phyloP scores from a whole-genome alignment of 2,888 invertebrate genomes.

The Drosophila testacea region DNA sequence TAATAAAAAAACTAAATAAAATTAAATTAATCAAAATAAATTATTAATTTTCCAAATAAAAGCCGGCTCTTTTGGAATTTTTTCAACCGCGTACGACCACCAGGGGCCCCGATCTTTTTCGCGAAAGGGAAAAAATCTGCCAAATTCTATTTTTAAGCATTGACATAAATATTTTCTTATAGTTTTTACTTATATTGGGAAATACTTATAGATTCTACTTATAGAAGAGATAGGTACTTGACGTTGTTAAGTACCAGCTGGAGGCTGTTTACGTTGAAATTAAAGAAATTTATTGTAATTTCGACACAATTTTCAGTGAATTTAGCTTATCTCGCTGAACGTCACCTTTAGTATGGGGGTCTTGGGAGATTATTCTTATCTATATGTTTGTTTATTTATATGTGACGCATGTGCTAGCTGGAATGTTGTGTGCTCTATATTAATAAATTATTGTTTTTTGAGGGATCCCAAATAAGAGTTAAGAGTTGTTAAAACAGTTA shows the following conservation, averaged over 20 bases:
- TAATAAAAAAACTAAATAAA: too few relatives aligned
- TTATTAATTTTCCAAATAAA: too few relatives aligned
- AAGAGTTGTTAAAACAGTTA: too few relatives aligned
- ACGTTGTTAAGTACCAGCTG: slow-evolving; percentile 32
- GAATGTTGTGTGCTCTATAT: not conserved
- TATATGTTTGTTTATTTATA: slow-evolving; percentile 14
- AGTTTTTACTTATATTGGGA: slow-evolving; percentile 19
- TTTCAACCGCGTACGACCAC: too few relatives aligned
- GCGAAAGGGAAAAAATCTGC: too few relatives aligned
- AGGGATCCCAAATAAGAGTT: too few relatives aligned
- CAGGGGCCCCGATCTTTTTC: too few relatives aligned
- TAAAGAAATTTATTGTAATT: slow-evolving; percentile 9
- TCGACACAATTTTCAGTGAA: not conserved
- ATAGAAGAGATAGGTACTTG: slow-evolving; percentile 16
- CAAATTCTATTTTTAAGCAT: slow-evolving; percentile 39
- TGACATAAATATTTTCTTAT: slow-evolving; percentile 42
- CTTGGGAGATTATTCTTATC: slow-evolving; percentile 15
- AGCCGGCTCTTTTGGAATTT: too few relatives aligned
- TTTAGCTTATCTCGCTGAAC: slow-evolving; percentile 15
- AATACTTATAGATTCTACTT: slow-evolving; percentile 14
- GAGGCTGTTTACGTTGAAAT: slow-evolving; percentile 35
- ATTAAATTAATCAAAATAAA: too few relatives aligned
- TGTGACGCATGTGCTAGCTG: not conserved
- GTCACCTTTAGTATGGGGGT: not conserved
- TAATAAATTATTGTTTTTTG: too few relatives aligned